phyloP scores from a whole-genome alignment of 1,140 invertebrate genomes.

The Pseudomyrmex gracilis region DNA sequence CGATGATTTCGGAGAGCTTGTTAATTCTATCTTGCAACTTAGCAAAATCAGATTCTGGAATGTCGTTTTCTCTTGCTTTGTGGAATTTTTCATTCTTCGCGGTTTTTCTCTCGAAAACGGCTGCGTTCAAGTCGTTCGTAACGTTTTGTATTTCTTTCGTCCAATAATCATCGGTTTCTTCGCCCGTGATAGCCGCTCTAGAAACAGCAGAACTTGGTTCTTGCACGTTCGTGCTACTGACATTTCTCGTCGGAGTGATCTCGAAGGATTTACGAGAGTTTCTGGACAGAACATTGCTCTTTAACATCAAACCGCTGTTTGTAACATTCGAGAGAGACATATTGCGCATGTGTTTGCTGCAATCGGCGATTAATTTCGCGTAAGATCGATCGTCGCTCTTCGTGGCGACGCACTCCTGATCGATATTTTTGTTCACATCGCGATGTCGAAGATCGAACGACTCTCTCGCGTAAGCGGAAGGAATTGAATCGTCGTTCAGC shows the following conservation, averaged over 20 bases:
- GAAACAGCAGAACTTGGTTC: too few relatives aligned
- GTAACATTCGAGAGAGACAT: neutral
- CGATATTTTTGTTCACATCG: neutral
- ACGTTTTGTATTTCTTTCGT: slow-evolving; percentile 44
- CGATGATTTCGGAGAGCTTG: neutral
- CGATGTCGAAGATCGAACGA: neutral
- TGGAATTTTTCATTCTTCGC: neutral
- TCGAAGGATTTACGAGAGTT: slow-evolving; percentile 1
- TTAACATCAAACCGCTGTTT: neutral
- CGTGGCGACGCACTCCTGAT: neutral
- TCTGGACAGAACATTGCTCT: neutral
- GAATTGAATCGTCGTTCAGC: neutral
- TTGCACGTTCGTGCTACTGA: neutral
- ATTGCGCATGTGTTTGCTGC: slow-evolving; percentile 55
- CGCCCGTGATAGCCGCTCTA: neutral
- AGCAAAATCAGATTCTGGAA: neutral
- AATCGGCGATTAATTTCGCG: slow-evolving; percentile 66
- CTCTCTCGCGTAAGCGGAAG: neutral
- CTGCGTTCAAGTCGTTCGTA: slow-evolving; percentile 53
- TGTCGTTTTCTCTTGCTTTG: slow-evolving; percentile 2
- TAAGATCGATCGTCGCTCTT: slow-evolving; percentile 59
- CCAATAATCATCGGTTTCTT: slow-evolving; percentile 22
- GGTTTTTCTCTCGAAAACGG: neutral
- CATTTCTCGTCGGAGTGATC: neutral
- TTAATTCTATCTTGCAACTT: slow-evolving; percentile 57